Evolutionary conservation across 2,797 vertebrate species (phyloP).

Genomic region (Pangasius mekongensis): DNA sequence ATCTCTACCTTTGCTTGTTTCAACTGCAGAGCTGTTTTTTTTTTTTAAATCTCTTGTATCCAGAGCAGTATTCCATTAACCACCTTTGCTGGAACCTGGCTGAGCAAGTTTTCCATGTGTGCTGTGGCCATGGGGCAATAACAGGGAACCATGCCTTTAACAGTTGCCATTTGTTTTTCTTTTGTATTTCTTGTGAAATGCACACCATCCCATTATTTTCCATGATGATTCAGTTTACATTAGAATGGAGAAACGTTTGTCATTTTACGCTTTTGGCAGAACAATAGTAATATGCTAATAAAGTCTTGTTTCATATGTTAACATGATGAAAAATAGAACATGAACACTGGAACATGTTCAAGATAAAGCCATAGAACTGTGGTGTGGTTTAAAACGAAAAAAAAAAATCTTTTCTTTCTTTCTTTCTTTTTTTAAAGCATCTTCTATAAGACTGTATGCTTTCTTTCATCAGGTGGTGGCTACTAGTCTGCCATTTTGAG

Average conservation of each 20-base stretch:
- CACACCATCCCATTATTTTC: neutral
- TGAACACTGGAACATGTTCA: neutral
- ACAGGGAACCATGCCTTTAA: slow-evolving; percentile 3
- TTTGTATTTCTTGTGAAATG: neutral
- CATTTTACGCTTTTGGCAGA: neutral
- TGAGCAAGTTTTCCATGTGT: slow-evolving; percentile 28
- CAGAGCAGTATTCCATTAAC: neutral
- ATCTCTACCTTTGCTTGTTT: neutral
- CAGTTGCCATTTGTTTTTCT: slow-evolving; percentile 1
- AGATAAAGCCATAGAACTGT: neutral
- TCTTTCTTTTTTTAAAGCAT: neutral
- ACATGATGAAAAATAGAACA: neutral
- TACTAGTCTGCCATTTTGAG: neutral
- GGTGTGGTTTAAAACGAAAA: neutral
- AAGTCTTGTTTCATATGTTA: neutral
- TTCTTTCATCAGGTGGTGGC: neutral
- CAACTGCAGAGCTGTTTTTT: neutral
- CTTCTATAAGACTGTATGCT: neutral
- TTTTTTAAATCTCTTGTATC: neutral
- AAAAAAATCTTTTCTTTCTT: neutral
- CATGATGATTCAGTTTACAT: neutral
- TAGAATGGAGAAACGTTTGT: neutral
- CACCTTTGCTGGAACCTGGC: neutral
- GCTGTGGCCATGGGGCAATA: slow-evolving; percentile 8
- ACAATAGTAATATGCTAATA: neutral